Conservation (phyloP, 2,113 vertebrate species). For the Myrmecobius fasciatus region DNA sequence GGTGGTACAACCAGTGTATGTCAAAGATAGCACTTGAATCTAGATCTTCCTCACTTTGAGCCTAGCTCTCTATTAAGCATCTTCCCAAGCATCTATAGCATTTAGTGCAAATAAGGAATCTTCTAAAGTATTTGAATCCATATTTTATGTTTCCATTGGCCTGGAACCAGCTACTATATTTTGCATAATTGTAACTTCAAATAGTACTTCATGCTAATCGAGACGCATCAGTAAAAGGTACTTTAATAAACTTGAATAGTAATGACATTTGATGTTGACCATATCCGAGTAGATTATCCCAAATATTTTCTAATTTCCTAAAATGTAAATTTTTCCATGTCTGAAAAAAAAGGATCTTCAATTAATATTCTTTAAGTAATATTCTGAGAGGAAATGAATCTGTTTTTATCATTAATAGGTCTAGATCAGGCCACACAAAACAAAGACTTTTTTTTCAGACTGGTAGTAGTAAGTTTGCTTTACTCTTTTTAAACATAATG, state of each 20-base stretch:
- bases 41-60: neutral
- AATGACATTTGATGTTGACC: neutral
- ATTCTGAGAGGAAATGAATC: slow-evolving; percentile 8
- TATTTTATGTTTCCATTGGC: neutral
- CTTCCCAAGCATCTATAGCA: neutral
- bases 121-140: neutral
- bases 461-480: neutral
- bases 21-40: neutral
- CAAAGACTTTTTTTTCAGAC: neutral
- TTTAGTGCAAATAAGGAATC: neutral
- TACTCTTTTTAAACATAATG: neutral
- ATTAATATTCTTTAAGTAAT: neutral
- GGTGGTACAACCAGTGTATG: neutral
- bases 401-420: slow-evolving; percentile 7
- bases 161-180: neutral
- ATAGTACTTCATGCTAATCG: neutral
- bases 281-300: neutral
- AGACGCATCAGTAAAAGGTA: neutral
- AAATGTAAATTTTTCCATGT: neutral
- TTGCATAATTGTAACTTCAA: neutral
- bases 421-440: neutral
- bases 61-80: neutral
- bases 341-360: neutral
- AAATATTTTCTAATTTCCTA: neutral
- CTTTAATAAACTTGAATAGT: neutral